A percentile compares a stretch with the other conserved stretches of the same genome.
Conservation (phyloP, 2,113 vertebrate species). For the Circaetus cinerascens region DNA sequence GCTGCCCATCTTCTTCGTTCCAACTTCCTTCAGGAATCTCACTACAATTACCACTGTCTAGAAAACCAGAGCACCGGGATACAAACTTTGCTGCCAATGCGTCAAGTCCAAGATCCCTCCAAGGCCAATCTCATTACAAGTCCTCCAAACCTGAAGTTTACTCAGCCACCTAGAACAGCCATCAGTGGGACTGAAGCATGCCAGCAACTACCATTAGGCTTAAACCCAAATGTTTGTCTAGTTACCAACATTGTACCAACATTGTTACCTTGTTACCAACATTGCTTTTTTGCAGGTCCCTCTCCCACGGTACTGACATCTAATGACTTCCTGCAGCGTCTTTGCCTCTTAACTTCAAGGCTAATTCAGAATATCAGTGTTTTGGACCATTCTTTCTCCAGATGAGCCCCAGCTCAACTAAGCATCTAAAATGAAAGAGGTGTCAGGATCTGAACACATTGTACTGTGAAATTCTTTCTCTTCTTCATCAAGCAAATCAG, state of each 20-base stretch:
- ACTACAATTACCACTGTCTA: background rate
- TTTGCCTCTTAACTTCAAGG: background rate
- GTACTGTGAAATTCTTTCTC: background rate
- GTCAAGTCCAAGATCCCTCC: background rate
- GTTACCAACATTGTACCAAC: too few species aligned
- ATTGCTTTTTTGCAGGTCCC: background rate
- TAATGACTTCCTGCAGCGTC: background rate
- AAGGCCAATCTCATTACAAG: background rate
- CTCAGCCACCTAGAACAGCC: background rate
- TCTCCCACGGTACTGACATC: background rate
- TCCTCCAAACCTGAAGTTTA: background rate
- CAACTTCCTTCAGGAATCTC: background rate
- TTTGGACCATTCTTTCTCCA: background rate
- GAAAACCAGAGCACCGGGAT: background rate
- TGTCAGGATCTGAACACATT: background rate
- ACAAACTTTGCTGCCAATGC: background rate
- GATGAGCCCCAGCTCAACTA: background rate
- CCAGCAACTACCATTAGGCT: background rate
- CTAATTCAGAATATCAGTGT: background rate
- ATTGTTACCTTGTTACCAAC: background rate
- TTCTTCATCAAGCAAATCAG: background rate
- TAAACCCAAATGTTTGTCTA: background rate
- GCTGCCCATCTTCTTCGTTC: background rate
- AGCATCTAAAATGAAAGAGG: background rate
- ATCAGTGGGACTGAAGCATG: too few species aligned